A percentile compares a stretch with the other conserved stretches of the same genome.
These are phyloP conservation scores for Myathropa florea DNA, from an alignment of 2,888 invertebrate genomes.

Conservation along the genomic window DNA sequence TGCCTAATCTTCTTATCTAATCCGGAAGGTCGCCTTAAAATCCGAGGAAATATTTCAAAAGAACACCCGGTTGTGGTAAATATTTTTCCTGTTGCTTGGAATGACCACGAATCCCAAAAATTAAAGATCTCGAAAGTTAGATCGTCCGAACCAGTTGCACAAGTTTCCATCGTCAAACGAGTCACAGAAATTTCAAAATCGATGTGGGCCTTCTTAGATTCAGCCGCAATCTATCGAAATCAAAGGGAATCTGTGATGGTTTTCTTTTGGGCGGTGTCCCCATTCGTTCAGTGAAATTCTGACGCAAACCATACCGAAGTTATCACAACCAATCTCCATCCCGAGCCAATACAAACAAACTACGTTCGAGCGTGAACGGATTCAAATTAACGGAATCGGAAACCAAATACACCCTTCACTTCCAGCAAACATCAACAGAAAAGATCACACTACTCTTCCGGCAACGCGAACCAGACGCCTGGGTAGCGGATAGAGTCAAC, in stretches of 20 bases:
- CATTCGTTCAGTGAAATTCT: not conserved
- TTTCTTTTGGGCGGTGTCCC: not conserved
- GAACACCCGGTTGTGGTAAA: not conserved
- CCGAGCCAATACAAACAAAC: not conserved
- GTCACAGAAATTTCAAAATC: not conserved
- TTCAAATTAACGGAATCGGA: not conserved
- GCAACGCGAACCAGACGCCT: not conserved
- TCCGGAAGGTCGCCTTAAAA: not conserved
- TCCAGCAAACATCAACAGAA: not conserved
- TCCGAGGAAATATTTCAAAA: not conserved
- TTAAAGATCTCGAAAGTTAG: not conserved
- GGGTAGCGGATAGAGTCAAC: not conserved
- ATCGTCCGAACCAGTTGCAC: not conserved
- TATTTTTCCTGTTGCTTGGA: not conserved
- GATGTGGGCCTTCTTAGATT: not conserved
- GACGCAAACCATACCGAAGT: not conserved
- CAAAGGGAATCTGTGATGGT: not conserved
- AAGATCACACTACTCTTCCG: conserved; percentile 18
- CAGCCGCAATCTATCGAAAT: not conserved
- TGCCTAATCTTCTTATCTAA: not conserved
- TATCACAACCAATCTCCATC: not conserved
- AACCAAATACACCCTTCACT: conserved; percentile 3
- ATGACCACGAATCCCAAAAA: no score
- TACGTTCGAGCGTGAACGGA: not conserved
- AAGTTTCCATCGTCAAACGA: not conserved